These are phyloP conservation scores for Drosophila erecta DNA, from an alignment of 1,140 invertebrate genomes.

Conservation along the genomic window DNA sequence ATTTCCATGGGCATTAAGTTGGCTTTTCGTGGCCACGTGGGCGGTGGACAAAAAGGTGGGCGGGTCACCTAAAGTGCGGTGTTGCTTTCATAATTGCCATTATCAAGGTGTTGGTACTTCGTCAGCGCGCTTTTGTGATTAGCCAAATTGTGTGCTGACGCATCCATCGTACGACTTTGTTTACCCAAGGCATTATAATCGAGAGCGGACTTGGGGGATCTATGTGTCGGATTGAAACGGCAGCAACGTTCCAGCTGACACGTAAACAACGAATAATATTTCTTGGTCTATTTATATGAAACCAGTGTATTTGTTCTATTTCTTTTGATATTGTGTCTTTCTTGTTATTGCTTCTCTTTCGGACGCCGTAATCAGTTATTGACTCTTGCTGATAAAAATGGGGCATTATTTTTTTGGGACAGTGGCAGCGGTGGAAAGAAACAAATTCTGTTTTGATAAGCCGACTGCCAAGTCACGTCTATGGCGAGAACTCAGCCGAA, in stretches of 20 bases:
- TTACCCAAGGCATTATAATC: constrained; percentile 23
- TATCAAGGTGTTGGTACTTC: constrained; percentile 21
- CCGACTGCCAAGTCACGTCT: constrained; percentile 54
- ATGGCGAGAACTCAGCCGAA: constrained; percentile 2
- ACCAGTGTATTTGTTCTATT: constrained; percentile 32
- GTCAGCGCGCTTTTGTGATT: constrained; percentile 42
- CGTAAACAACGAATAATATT: constrained; percentile 40
- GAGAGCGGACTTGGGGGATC: background rate
- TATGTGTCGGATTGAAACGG: constrained; percentile 2
- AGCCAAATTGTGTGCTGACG: constrained; percentile 42
- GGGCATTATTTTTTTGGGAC: constrained; percentile 13
- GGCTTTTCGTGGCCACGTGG: background rate
- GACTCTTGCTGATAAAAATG: constrained; percentile 75
- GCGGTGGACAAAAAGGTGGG: constrained; percentile 7
- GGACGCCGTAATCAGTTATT: constrained; percentile 68
- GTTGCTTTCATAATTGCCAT: constrained; percentile 62
- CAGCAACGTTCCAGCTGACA: constrained; percentile 46
- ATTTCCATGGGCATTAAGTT: constrained; percentile 12
- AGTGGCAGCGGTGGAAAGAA: constrained; percentile 7
- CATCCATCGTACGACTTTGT: constrained; percentile 46
- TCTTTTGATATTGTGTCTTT: constrained; percentile 21
- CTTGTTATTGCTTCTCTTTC: constrained; percentile 5
- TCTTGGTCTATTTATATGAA: constrained; percentile 58
- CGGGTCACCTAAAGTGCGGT: constrained; percentile 7
- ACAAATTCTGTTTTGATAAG: constrained; percentile 50